Evolutionary conservation across 2,113 vertebrate species (phyloP).

Genomic region (Cephalophus harveyi): DNA sequence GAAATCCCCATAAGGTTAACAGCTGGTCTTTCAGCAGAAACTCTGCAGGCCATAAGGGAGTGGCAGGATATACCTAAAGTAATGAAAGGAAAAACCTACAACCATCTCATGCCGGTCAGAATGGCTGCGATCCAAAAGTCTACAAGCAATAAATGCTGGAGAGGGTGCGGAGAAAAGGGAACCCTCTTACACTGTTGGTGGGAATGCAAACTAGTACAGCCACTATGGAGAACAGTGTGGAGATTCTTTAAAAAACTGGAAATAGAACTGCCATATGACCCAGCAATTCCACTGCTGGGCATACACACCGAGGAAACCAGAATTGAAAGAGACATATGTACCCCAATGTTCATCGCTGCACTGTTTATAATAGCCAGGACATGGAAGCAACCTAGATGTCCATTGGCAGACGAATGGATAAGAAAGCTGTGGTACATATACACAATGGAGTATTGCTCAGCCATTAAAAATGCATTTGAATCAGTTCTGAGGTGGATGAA

Average conservation of each 20-base stretch:
- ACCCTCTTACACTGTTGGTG: not conserved
- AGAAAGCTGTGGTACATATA: not conserved
- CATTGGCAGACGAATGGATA: not conserved
- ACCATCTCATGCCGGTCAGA: fast-evolving
- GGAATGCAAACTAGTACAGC: not conserved
- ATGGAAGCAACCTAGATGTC: not conserved
- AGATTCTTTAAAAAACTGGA: not conserved
- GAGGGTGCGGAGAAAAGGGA: not conserved
- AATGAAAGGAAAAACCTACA: not conserved
- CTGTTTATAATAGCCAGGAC: not conserved
- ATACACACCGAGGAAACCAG: not conserved
- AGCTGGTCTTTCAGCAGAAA: not conserved
- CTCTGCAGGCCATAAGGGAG: not conserved
- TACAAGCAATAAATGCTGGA: not conserved
- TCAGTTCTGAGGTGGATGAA: not conserved
- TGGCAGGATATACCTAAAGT: not conserved
- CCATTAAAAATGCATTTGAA: not conserved
- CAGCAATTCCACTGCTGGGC: not conserved
- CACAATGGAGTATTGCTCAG: not conserved
- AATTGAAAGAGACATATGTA: not conserved
- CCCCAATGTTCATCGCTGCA: fast-evolving
- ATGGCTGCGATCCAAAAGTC: not conserved
- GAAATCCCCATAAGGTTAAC: not conserved
- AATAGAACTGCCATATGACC: not conserved
- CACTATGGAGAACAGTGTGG: not conserved